A percentile compares a stretch with the other conserved stretches of the same genome.
phyloP scores from a whole-genome alignment of 1,140 invertebrate genomes.

The Oncopodura yosiiana region DNA sequence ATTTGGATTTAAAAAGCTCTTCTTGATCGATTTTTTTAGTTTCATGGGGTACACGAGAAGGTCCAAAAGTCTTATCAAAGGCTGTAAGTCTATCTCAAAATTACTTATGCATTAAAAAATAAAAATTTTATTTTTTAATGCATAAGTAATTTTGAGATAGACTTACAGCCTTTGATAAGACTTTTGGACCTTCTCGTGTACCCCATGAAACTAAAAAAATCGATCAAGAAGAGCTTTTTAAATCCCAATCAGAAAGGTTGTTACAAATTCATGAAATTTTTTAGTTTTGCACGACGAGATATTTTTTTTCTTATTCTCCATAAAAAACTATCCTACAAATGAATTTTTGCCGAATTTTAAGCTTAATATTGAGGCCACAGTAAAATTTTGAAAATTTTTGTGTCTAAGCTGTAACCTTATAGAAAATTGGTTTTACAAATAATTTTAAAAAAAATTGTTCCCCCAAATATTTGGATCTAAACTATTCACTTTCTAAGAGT shows the following conservation, averaged over 20 bases:
- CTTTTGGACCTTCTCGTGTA: slow-evolving; percentile 58
- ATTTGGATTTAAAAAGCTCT: neutral
- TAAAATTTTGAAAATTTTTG: no score
- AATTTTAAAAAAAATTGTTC: no score
- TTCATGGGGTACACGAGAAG: slow-evolving; percentile 60
- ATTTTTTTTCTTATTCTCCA: no score
- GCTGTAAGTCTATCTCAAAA: slow-evolving; percentile 28
- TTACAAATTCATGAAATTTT: no score
- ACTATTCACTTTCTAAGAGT: no score
- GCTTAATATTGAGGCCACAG: no score
- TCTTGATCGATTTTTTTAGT: neutral
- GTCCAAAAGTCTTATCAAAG: slow-evolving; percentile 39
- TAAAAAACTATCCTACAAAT: no score
- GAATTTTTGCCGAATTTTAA: no score
- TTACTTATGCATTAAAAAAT: neutral
- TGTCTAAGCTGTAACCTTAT: no score
- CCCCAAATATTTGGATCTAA: no score
- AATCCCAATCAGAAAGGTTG: neutral
- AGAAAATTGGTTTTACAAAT: no score
- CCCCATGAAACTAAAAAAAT: slow-evolving; percentile 37
- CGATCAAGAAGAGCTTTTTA: neutral
- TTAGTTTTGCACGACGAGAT: no score
- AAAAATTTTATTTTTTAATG: neutral
- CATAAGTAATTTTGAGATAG: neutral
- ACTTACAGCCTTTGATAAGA: slow-evolving; percentile 39